Base-by-base conservation (phyloP, 2,113 vertebrate genomes). In the Varanus salvator region DNA sequence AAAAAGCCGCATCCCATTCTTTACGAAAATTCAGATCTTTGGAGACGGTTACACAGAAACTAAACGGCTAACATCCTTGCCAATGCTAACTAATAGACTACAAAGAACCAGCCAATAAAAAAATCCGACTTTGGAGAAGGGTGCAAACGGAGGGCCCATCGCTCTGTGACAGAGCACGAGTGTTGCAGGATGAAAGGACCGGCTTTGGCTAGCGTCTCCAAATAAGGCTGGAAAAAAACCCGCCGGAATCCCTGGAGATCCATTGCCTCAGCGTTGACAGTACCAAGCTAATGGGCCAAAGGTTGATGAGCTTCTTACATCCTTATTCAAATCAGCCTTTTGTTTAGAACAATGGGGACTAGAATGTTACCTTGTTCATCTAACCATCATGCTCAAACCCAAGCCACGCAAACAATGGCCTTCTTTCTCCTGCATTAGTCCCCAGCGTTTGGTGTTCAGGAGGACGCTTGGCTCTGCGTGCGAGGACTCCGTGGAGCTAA, bases 61-160 rank as follows among this genome's bases (percentile, higher is more conserved):
- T 95, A 96, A 96, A 96, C 97, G 97, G 97, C 97, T 97, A 97
- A 97, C 96, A 96, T 96, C 96, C 93, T 93, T 97, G 95, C 96
- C 96, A 95, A 90, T 91, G 94, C 85, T 1, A 94, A 93, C 95
- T 97, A 95, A 96, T 95, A 94, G 94, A 93, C 92, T 94, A 94
- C 93, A 93, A 95, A 96, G 92, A 95, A 91, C 96, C 95, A 95
- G 95, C 93, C 95, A 96, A 94, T 93, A 95, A 96, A 94, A 44
- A 93, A 95, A 94, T 95, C 92, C 93, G 92, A 92, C 94, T 94
- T 91, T 71, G 83, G 92, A 77, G 80, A 89, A 93, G 88, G 91
- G 75, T 64, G n/a, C 8, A 6, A 68, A 77, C 48, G 9, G 7
- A 57, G 50, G 27, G 25, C 14, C 2, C 8, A 34, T 44, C 1